phyloP scores from a whole-genome alignment of 1,140 invertebrate species.

The Drosophila burlai region DNA sequence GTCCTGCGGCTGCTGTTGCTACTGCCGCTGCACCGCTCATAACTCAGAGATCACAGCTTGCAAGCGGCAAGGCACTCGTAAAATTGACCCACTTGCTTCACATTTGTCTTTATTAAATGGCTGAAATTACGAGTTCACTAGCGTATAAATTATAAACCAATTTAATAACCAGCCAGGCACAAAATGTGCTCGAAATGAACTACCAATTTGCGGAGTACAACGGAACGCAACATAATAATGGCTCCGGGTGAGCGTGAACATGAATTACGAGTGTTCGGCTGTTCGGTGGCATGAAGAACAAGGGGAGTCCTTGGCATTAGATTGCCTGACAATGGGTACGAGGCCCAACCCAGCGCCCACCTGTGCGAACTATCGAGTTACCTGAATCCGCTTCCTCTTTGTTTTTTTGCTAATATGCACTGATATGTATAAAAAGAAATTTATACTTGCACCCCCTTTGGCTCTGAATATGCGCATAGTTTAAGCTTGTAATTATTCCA shows the following conservation, averaged over 20 bases:
- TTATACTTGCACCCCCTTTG: conserved; percentile 16
- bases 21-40: conserved; percentile 22
- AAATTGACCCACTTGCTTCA: conserved; percentile 64
- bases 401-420: conserved; percentile 1
- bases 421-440: conserved; percentile 12
- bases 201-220: conserved; percentile 67
- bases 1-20: not conserved
- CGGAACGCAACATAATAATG: conserved; percentile 66
- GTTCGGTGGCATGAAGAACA: not conserved
- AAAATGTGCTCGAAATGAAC: conserved; percentile 75
- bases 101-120: conserved; percentile 79
- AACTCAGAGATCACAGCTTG: conserved; percentile 46
- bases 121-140: conserved; percentile 59
- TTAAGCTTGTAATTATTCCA: conserved; percentile 79
- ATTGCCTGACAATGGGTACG: conserved; percentile 51
- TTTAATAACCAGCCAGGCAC: conserved; percentile 71
- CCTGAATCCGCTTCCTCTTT: not conserved
- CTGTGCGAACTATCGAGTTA: conserved; percentile 35
- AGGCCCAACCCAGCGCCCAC: conserved; percentile 1
- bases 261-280: conserved; percentile 56
- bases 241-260: conserved; percentile 61
- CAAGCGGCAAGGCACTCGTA: not conserved
- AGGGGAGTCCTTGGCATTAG: conserved; percentile 44
- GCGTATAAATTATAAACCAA: conserved; percentile 81
- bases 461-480: conserved; percentile 75